Conservation (phyloP, 2,797 vertebrate species). For the Argya squamiceps region DNA sequence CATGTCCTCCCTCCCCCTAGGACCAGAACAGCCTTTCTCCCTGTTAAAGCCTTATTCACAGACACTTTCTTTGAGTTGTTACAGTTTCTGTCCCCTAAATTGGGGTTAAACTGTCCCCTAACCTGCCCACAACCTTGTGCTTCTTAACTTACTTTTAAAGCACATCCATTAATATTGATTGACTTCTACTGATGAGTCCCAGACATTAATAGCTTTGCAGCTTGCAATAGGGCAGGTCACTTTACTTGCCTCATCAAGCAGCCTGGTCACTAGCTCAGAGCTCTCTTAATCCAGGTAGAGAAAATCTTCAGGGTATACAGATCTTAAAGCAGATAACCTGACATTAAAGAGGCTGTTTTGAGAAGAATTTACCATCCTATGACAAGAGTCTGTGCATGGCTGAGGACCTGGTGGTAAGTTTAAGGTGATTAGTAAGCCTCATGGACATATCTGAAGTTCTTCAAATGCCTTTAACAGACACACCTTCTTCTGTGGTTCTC, state of each 20-base stretch:
- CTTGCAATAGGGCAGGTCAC: background rate
- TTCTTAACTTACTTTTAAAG: background rate
- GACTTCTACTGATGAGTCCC: background rate
- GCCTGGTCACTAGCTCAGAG: background rate
- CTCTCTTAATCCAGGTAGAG: background rate
- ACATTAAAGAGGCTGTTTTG: background rate
- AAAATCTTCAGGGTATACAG: background rate
- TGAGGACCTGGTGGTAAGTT: background rate
- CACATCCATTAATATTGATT: background rate
- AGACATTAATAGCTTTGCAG: background rate
- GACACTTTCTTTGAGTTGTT: background rate
- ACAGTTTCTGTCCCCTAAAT: background rate
- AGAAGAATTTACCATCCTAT: background rate
- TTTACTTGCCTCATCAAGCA: background rate
- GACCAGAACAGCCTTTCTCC: background rate
- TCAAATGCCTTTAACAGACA: slow-evolving; percentile 28
- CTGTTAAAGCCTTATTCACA: background rate
- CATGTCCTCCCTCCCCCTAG: background rate
- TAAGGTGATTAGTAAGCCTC: background rate
- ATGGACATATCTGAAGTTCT: slow-evolving; percentile 18
- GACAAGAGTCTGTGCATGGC: background rate
- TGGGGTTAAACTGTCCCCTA: too few relatives aligned
- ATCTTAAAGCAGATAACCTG: background rate
- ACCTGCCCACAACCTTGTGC: background rate
- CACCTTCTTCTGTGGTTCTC: background rate